These are phyloP conservation scores for Macrostomum lignano DNA, from an alignment of 1,140 invertebrate genomes.

Conservation along the genomic window DNA sequence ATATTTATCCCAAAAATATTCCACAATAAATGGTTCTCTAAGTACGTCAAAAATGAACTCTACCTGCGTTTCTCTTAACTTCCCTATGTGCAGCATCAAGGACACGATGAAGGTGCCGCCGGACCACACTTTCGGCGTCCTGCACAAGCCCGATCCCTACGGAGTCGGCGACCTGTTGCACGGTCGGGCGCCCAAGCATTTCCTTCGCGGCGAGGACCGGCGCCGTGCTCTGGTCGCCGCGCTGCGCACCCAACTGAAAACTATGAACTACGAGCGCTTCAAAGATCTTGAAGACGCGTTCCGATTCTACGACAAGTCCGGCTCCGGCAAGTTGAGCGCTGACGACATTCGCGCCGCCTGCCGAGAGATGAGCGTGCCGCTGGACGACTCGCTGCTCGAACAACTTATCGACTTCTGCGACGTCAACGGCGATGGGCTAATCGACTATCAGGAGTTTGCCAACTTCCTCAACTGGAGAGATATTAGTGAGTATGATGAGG, in stretches of 20 bases:
- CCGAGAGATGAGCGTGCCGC: conserved; percentile 17
- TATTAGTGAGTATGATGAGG: conserved; percentile 9
- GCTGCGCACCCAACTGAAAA: conserved; percentile 21
- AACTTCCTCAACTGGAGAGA: conserved; percentile 28
- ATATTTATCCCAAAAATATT: conserved; percentile 11
- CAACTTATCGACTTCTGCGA: conserved; percentile 23
- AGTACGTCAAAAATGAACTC: background rate
- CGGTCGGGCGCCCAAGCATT: conserved; percentile 12
- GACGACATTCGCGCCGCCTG: conserved; percentile 16
- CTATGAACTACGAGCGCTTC: conserved; percentile 24
- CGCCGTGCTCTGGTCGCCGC: conserved; percentile 19
- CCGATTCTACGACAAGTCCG: conserved; percentile 20
- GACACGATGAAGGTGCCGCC: conserved; percentile 18
- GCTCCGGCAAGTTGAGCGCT: conserved; percentile 16
- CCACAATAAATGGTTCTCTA: background rate
- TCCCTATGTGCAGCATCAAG: conserved; percentile 15
- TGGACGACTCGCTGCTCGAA: conserved; percentile 17
- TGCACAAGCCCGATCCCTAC: conserved; percentile 19
- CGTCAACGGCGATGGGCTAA: conserved; percentile 16
- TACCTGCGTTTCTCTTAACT: background rate
- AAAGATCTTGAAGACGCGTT: conserved; percentile 18
- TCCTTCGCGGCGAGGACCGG: conserved; percentile 17
- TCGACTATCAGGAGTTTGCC: conserved; percentile 23
- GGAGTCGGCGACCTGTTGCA: conserved; percentile 23
- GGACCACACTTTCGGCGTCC: conserved; percentile 23